Percentiles rank a stretch among this genome's conserved stretches.
Conservation (phyloP, 2,888 invertebrate species). For the Alentia gelatinosa region DNA sequence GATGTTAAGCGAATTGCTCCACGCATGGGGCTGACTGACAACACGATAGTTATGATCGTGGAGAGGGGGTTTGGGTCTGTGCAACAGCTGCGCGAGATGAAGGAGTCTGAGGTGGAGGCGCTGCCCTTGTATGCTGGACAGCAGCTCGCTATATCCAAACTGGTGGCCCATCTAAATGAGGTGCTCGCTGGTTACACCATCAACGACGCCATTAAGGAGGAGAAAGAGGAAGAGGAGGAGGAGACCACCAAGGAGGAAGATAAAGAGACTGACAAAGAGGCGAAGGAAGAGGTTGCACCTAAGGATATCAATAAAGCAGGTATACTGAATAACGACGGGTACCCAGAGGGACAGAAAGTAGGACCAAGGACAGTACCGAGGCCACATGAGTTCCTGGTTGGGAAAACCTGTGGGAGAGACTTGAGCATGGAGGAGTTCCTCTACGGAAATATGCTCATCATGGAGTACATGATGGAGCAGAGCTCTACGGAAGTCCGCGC, state of each 20-base stretch:
- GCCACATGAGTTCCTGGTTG: slow-evolving; percentile 37
- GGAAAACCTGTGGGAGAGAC: slow-evolving; percentile 3
- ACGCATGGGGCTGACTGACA: slow-evolving; percentile 23
- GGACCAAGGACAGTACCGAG: background rate
- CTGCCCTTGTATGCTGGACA: slow-evolving; percentile 11
- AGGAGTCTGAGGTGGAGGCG: background rate
- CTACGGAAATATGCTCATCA: slow-evolving; percentile 12
- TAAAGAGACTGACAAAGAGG: background rate
- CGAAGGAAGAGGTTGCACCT: background rate
- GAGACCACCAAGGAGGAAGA: background rate
- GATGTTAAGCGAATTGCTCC: slow-evolving; percentile 18
- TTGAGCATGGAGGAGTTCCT: slow-evolving; percentile 16
- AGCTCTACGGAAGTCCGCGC: slow-evolving; percentile 3
- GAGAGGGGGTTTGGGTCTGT: slow-evolving; percentile 28
- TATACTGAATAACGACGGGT: background rate
- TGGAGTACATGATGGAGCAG: slow-evolving; percentile 47
- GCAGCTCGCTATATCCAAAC: slow-evolving; percentile 27
- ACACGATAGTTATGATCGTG: background rate
- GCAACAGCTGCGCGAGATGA: background rate
- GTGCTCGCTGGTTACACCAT: background rate
- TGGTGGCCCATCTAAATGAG: slow-evolving; percentile 9
- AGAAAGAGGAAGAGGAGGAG: background rate
- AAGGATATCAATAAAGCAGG: background rate
- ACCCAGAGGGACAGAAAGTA: background rate
- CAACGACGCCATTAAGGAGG: slow-evolving; percentile 11